Base-by-base conservation (phyloP, 2,797 vertebrate species). In the Sorex maritimensis region DNA sequence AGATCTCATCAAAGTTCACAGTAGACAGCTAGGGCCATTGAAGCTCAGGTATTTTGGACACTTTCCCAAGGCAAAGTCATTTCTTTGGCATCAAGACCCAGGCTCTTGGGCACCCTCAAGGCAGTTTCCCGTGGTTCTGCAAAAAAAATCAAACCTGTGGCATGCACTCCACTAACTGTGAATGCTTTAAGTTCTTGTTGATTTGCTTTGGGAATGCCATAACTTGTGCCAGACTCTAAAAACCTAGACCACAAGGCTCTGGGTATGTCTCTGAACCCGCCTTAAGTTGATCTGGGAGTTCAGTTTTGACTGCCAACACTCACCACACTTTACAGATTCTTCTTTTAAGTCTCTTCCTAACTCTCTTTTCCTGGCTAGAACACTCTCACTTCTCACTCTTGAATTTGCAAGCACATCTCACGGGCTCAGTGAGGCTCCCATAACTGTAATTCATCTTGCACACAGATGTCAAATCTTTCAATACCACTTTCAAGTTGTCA, bases 401-500 rank as follows among this genome's bases (percentile, higher is more conserved):
- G 23, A 69, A 55, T 75, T 75, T 80, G 41, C 23, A 85, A 86
- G 17, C 69, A 30, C 86, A 28, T 85, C 69, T 69, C 58, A 79
- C 13, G 26, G 30, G 61, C 41, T 85, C 28, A 41, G 9, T 28
- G 17, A 74, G 80, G 58, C 69, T 93, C 38, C 19, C 69, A 41
- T 61, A 23, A 71, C n/a, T 63, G 49, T 24, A 80, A 85, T 30
- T 41, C 75, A 88, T 74, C 61, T 81, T 75, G 63, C 61, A 69
- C 30, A 74, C 79, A 75, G 68, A 75, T 81, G 86, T 74, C 69
- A 88, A 79, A 73, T 41, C 26, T 86, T 52, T 61, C 34, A 73
- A 17, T 7, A 6, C 13, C 24, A 10, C 80, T 65, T 77, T 58
- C 61, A 81, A 81, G 38, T 28, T 75, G 61, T 73, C 28, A 9